phyloP scores from a whole-genome alignment of 2,797 vertebrate species.

The Tiaroga cobitis region DNA sequence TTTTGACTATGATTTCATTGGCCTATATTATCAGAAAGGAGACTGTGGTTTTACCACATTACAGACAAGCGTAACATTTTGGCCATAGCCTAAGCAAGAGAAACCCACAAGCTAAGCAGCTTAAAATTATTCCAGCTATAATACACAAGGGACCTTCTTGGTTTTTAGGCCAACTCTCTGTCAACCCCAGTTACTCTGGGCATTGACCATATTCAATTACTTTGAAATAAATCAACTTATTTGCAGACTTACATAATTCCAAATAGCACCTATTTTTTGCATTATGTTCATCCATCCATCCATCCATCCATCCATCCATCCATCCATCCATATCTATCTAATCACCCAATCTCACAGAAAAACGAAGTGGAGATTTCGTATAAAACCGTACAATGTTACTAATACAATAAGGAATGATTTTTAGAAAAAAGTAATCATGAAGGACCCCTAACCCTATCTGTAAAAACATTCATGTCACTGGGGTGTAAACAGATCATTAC shows the following conservation, averaged over 20 bases:
- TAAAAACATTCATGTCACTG: too few relatives aligned
- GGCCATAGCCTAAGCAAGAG: conserved; percentile 42
- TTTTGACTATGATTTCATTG: conserved; percentile 1
- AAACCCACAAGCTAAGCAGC: conserved; percentile 54
- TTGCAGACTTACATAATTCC: conserved; percentile 30
- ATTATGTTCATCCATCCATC: not conserved
- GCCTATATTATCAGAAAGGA: conserved; percentile 3
- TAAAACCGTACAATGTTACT: too few relatives aligned
- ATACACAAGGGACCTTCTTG: conserved; percentile 40
- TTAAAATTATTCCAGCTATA: conserved; percentile 51
- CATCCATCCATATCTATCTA: not conserved
- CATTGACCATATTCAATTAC: conserved; percentile 42
- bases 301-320: not conserved
- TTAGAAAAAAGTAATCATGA: too few relatives aligned
- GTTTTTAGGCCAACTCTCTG: conserved; percentile 51
- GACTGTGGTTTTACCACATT: conserved; percentile 21
- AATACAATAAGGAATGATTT: too few relatives aligned
- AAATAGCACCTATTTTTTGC: conserved; percentile 14
- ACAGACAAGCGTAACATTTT: conserved; percentile 52
- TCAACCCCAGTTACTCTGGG: conserved; percentile 33
- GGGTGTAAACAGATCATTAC: too few relatives aligned
- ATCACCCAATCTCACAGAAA: not conserved
- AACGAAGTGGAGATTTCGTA: too few relatives aligned
- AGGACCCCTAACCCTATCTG: too few relatives aligned
- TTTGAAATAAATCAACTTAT: conserved; percentile 42